Base-by-base conservation (phyloP, 2,888 invertebrate genomes). In the Hyalella azteca region DNA sequence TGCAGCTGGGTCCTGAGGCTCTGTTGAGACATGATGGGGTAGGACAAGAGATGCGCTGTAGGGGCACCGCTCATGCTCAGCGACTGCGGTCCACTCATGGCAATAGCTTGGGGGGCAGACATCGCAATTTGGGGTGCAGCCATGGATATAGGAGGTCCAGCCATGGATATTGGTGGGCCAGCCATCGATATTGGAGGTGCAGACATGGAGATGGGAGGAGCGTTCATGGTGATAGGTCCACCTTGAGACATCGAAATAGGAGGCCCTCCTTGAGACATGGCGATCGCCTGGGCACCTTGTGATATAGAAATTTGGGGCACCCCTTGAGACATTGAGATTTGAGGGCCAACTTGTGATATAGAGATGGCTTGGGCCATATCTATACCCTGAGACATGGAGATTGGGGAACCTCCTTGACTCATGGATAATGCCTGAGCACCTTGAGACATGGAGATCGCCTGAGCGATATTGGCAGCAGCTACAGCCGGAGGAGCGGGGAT, bases 21-120 rank as follows among this genome's bases (percentile, higher is more conserved):
- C 19, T 82, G 85, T 49, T 85, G 85, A 7, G 83, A 81, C 79
- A 85, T 82, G 73, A 85, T 82, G n/a, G 85, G 85, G 49, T 85
- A 85, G 7, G 83, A 79, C 13, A 85, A 81, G 13, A 85, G 73
- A 40, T 81, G 83, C 13, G n/a, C 32, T n/a, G 26, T 45, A 0
- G 85, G 77, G 29, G 81, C 83, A 1, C 83, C 83, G 59, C 83
- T 83, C 81, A 85, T 79, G 39, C 81, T 81, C 73, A 84, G 82
- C n/a, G 83, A 73, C 39, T 80, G 80, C 29, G 80, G 77, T 45
- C 49, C 75, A 39, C 75, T 75, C 13, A 75, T 75, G n/a, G 75
- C 75, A 29, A 75, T 41, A 4, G 45, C 41, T 13, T 41, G 75
- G 7, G 75, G 41, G 11, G 41, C 75, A 4, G 75, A 41, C 75